Conservation (phyloP, 2,113 vertebrate species). For the Brevimyrus niger region DNA sequence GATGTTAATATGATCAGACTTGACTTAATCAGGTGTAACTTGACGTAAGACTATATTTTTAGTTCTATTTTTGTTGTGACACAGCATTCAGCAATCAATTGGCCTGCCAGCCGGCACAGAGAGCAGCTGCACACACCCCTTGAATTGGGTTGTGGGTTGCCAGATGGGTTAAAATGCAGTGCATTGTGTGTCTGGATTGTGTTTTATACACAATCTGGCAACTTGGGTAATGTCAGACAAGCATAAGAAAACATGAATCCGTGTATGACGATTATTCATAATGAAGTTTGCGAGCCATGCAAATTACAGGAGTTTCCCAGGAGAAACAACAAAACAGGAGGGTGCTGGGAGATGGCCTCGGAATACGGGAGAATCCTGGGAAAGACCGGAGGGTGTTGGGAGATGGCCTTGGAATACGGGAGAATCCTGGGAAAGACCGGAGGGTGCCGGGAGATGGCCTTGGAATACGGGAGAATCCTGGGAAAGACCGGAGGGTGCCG, state of each 20-base stretch:
- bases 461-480: too few species aligned
- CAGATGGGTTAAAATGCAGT: background rate
- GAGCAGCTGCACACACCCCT: background rate
- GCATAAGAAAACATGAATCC: background rate
- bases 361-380: too few species aligned
- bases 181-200: background rate
- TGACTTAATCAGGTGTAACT: background rate
- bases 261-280: background rate
- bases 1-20: background rate
- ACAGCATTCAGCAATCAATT: background rate
- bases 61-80: background rate
- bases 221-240: background rate
- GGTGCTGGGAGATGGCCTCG: background rate
- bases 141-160: background rate
- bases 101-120: background rate
- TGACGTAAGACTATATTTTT: background rate
- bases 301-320: background rate
- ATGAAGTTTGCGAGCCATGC: background rate
- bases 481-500: background rate
- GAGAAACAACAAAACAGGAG: background rate
- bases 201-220: background rate
- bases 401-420: background rate
- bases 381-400: background rate
- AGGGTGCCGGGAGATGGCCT: background rate
- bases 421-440: too few species aligned